Percentiles rank a stretch among this genome's conserved stretches.
phyloP scores from a whole-genome alignment of 2,797 vertebrate species.

The Taenioides sp. region DNA sequence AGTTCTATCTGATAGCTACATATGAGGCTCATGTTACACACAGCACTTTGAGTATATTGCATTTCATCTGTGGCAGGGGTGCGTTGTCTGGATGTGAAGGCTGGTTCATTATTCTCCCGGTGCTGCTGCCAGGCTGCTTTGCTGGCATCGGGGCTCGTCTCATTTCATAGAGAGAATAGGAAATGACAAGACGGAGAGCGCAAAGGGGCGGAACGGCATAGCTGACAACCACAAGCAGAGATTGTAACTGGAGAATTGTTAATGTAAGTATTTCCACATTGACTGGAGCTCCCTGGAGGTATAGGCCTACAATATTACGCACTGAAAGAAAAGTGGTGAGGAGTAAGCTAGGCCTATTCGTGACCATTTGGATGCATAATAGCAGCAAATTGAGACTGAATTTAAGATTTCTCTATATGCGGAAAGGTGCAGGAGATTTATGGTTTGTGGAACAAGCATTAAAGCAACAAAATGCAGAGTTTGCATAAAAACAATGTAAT shows the following conservation, averaged over 20 bases:
- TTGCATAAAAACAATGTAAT: constrained; percentile 3
- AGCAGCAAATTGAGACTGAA: not conserved
- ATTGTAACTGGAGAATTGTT: constrained; percentile 73
- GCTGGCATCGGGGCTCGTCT: constrained; percentile 55
- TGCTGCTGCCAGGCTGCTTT: constrained; percentile 59
- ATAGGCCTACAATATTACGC: constrained; percentile 18
- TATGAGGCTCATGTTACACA: constrained; percentile 75
- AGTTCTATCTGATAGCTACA: constrained; percentile 76
- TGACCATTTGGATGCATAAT: not conserved
- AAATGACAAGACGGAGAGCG: constrained; percentile 65
- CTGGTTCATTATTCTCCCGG: constrained; percentile 64
- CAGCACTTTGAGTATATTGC: constrained; percentile 76
- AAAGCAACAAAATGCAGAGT: constrained; percentile 2
- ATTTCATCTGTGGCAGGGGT: constrained; percentile 66
- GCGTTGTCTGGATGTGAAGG: constrained; percentile 52
- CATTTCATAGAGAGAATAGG: constrained; percentile 67
- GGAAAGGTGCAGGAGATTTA: not conserved
- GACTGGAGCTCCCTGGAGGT: constrained; percentile 41
- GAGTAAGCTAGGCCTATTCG: not conserved
- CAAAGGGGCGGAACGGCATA: constrained; percentile 52
- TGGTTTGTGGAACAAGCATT: not conserved
- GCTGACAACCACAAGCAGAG: constrained; percentile 63
- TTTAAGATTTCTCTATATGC: not conserved
- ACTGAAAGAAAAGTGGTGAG: constrained; percentile 11
- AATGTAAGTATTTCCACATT: constrained; percentile 63